Percentiles rank a stretch among this genome's conserved stretches.
Conservation (phyloP, 2,113 vertebrate species). For the Plectropomus leopardus region DNA sequence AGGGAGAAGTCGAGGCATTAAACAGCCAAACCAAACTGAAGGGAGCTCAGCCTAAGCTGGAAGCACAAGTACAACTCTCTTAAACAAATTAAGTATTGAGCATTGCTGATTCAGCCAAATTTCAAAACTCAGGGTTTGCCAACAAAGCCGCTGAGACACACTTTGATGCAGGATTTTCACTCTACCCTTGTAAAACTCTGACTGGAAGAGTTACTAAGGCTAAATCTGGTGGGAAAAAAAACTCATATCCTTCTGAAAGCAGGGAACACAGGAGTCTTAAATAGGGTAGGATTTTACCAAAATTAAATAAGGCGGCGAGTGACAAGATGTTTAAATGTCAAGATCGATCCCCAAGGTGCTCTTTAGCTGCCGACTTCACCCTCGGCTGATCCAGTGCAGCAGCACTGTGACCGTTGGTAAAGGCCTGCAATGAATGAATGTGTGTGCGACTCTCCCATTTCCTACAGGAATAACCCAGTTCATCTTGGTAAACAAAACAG, state of each 20-base stretch:
- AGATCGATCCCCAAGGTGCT: conserved; percentile 12
- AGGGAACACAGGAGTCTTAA: neutral
- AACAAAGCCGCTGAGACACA: conserved; percentile 62
- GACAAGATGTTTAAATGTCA: conserved; percentile 55
- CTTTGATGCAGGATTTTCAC: conserved; percentile 66
- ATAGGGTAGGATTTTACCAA: conserved; percentile 28
- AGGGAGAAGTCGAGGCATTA: conserved; percentile 24
- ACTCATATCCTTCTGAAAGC: conserved; percentile 8
- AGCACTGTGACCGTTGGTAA: conserved; percentile 8
- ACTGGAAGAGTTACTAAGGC: conserved; percentile 6
- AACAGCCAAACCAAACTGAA: conserved; percentile 43
- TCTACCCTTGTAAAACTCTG: conserved; percentile 34
- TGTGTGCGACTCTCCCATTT: neutral
- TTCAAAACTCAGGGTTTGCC: conserved; percentile 50
- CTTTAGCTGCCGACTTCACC: conserved; percentile 14
- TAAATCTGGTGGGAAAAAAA: conserved; percentile 19
- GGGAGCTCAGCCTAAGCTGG: conserved; percentile 45
- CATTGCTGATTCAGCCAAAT: conserved; percentile 60
- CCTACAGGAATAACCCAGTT: neutral
- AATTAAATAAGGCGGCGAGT: conserved; percentile 36
- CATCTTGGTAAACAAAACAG: neutral
- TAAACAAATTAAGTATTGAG: conserved; percentile 60
- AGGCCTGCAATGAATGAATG: conserved; percentile 5
- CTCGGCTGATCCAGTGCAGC: conserved; percentile 6
- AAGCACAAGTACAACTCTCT: conserved; percentile 46